Base-by-base conservation (phyloP, 2,797 vertebrate genomes). In the Corythornis leucogaster region DNA sequence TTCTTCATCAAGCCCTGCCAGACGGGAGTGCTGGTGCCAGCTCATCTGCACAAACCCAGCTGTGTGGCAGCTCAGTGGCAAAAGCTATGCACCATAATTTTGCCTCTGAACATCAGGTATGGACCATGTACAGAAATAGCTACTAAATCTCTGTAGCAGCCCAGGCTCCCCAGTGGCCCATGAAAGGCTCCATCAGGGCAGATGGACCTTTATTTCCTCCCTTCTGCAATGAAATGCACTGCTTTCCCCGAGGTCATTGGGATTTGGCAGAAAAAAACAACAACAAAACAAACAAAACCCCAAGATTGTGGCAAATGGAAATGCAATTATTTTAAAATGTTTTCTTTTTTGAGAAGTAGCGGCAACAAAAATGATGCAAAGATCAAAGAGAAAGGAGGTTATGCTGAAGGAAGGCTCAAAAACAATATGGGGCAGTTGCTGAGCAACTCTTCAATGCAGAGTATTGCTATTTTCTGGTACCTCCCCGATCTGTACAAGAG, bases 301-400 rank as follows among this genome's bases (percentile, higher is more conserved):
- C 50, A 73, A 64, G 26, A 80, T 73, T 77, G 58, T 82, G 55
- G 59, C 67, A 79, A 94, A 95, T 89, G 75, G 73, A 74, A 40
- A 51, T 78, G 64, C 54, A 90, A 69, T 96, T 92, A 33, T 78
- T 87, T 61, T 71, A 57, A 88, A 88, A 80, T 9, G 26, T 54
- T 62, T 46, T 38, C 20, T 68, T 87, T 85, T 96, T 70, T 75
- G 84, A 95, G 91, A 85, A 74, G 67, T 21, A 94, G 38, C 81
- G 66, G 84, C 88, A 92, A 91, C 51, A 95, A 90, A 95, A 91
- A 84, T 86, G 82, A 88, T 3, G 0, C 17, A 4, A 86, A 92
- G 96, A 97, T 97, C 94, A 97, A 97, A 97, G 96, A 64, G 69
- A 48, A 93, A 51, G 76, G 85, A 80, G 33, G 35, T 8, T 82